phyloP scores from a whole-genome alignment of 2,113 vertebrate species.

The Oreotragus oreotragus region DNA sequence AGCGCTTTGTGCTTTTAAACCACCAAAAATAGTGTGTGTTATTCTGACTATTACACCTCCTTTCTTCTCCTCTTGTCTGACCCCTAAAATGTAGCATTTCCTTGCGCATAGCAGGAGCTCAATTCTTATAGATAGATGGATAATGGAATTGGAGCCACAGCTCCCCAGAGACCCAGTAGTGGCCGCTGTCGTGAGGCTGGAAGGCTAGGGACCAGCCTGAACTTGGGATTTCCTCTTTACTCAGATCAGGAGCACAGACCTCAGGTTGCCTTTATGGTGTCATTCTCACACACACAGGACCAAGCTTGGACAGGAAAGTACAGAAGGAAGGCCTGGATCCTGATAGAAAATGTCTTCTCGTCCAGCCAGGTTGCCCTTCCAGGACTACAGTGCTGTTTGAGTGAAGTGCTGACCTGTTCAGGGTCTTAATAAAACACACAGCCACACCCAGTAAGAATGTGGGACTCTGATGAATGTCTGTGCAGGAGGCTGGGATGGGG shows the following conservation, averaged over 20 bases:
- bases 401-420: not conserved
- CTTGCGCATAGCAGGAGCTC: not conserved
- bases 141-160: not conserved
- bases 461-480: not conserved
- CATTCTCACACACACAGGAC: not conserved
- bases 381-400: not conserved
- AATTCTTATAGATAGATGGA: not conserved
- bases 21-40: not conserved
- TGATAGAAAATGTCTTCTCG: not conserved
- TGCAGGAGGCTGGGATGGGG: not conserved
- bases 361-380: not conserved
- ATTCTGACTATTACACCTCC: not conserved
- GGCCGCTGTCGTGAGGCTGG: accelerated
- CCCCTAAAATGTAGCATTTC: not conserved
- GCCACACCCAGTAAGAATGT: not conserved
- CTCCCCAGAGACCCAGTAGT: not conserved
- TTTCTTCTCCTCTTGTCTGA: not conserved
- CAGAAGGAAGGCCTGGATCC: not conserved
- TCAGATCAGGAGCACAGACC: not conserved
- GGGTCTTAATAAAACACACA: accelerated
- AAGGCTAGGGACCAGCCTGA: not conserved
- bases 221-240: not conserved
- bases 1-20: not conserved
- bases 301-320: not conserved
- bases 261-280: not conserved